Evolutionary conservation across 2,888 invertebrate genomes (phyloP).

Genomic region (Epinotia ramella): DNA sequence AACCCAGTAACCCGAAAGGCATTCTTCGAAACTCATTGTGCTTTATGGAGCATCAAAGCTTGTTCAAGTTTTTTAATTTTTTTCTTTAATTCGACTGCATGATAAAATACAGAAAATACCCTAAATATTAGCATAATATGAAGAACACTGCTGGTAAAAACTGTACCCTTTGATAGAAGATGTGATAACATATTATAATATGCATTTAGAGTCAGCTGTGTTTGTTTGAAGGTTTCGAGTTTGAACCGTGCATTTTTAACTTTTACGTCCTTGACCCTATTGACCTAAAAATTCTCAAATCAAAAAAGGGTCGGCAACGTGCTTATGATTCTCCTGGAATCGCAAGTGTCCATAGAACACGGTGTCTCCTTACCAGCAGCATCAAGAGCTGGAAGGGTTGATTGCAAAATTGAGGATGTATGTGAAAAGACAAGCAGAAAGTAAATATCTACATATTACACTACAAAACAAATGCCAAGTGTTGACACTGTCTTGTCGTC

Average conservation of each 20-base stretch:
- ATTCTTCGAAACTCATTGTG: conserved; percentile 36
- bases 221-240: not conserved
- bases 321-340: too few species aligned
- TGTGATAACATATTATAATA: not conserved
- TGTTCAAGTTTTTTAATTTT: conserved; percentile 25
- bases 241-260: not conserved
- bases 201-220: not conserved
- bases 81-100: not conserved
- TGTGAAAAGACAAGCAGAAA: not conserved
- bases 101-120: too few species aligned
- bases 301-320: too few species aligned
- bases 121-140: not conserved
- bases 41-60: conserved; percentile 17
- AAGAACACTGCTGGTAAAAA: not conserved
- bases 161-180: not conserved
- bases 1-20: conserved; percentile 32
- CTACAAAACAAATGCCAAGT: not conserved
- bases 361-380: too few species aligned
- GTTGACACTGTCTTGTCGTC: conserved; percentile 6
- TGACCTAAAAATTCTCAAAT: not conserved
- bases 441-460: not conserved
- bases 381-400: not conserved
- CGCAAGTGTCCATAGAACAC: too few species aligned
- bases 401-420: not conserved
- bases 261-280: not conserved